Base-by-base conservation (phyloP, 2,797 vertebrate genomes). In the Darevskia nairensis region DNA sequence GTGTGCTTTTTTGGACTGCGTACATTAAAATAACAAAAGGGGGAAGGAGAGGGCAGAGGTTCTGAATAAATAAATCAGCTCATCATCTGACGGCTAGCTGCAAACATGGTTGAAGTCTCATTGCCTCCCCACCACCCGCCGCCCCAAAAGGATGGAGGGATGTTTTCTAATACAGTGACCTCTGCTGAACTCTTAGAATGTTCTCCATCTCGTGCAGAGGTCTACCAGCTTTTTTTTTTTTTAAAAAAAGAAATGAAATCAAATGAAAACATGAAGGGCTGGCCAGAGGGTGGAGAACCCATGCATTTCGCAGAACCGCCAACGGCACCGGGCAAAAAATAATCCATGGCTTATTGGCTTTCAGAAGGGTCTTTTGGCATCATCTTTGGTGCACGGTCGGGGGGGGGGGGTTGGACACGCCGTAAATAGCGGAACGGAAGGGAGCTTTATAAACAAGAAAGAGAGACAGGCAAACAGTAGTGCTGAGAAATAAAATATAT, bases 131-230 rank as follows among this genome's bases (percentile, higher is more conserved):
- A 46, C 50, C 50, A 13, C 15, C 39, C 0, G 2, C 1, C 9
- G 2, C 35, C 80, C 21, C 59, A 7, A 21, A 17, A 90, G 86
- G 91, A 55, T 46, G 4, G 29, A 61, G 46, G 84, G 41, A 32
- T 84, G 85, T 88, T 81, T 89, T 81, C 35, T 17, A 0, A 72
- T 69, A 1, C 13, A 3, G 0, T 0, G 1, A 29, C 91, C 92
- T 88, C 1, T 0, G 13, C 59, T 90, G 91, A 96, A 96, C 89
- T 95, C 94, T 50, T 83, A 59, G 84, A 95, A 96, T 92, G 95
- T 95, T 76, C 66, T 2, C 87, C 88, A 61, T 39, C 41, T 66
- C 0, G 29, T 17, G 68, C 83, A 80, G 83, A 82, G 68, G 27
- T 86, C 1, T 3, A 71, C 75, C 41, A 44, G 19, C 46, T 15